phyloP scores from a whole-genome alignment of 2,797 vertebrate genomes.

The Lepus townsendii region DNA sequence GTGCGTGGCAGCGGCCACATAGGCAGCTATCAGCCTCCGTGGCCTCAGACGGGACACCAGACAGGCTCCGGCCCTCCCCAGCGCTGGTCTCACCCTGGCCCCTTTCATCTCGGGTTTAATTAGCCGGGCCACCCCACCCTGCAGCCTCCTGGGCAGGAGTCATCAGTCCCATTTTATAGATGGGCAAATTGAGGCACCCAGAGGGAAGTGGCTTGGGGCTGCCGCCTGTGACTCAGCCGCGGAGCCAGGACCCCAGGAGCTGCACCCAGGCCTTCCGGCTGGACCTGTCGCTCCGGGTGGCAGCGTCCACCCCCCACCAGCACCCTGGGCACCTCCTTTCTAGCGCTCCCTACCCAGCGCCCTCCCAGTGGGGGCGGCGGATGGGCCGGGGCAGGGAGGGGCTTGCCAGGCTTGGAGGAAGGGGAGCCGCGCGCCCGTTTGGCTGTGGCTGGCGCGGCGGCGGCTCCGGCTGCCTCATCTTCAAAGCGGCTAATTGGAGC shows the following conservation, averaged over 20 bases:
- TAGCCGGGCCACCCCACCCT: conserved; percentile 66
- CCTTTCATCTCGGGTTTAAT: conserved; percentile 83
- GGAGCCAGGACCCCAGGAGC: conserved; percentile 66
- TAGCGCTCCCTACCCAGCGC: background rate
- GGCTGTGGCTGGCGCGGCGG: background rate
- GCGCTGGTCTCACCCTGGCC: conserved; percentile 65
- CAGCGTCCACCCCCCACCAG: background rate
- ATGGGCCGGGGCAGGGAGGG: background rate
- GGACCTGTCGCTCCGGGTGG: conserved; percentile 63
- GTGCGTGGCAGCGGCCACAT: background rate
- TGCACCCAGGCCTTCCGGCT: conserved; percentile 55
- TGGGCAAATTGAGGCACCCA: conserved; percentile 83
- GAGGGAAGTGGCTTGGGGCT: conserved; percentile 78
- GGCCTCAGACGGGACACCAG: conserved; percentile 78
- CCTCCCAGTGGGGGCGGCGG: background rate
- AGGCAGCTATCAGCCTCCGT: conserved; percentile 75
- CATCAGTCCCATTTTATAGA: conserved; percentile 81
- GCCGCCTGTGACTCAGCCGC: conserved; percentile 78
- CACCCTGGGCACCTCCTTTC: background rate
- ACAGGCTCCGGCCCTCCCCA: conserved; percentile 67
- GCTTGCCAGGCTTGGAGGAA: background rate
- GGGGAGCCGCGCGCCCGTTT: background rate
- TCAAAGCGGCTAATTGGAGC: conserved; percentile 53
- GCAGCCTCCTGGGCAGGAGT: conserved; percentile 68
- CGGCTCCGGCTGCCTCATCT: conserved; percentile 61